Base-by-base conservation (phyloP, 2,113 vertebrate species). In the Crypturellus undulatus region DNA sequence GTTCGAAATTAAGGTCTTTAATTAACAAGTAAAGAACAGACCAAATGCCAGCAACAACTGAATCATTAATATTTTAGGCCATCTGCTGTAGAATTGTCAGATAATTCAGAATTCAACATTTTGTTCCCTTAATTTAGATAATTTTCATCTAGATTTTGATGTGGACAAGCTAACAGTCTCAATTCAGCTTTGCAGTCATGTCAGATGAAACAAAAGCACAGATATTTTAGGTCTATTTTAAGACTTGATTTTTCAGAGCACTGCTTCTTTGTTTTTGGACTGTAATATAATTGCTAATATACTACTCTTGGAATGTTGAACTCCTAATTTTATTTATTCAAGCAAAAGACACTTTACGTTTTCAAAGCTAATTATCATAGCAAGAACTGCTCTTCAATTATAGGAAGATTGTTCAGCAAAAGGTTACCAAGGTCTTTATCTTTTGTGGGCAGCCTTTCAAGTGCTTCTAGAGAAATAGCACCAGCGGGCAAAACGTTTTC, bases 1-100 rank as follows among this genome's bases (percentile, higher is more conserved):
- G 75, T 96, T 96, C 72, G 93, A 68, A 95, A 72, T 96, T 43
- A 82, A 93, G 65, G 83, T 75, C 90, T 19, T 91, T 93, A 92
- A 94, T 93, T 96, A 94, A 93, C 56, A 81, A 94, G 79, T 78
- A 6, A 90, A 84, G 93, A 96, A 93, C 93, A 96, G 95, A 96
- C 92, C 88, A 54, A 88, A 81, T 2, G 87, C 93, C 94, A 96
- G 65, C 69, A 86, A 13, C 79, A 79, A 93, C 64, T 96, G 96
- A 93, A 75, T 97, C 87, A 81, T 85, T 84, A 90, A 80, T 95
- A 86, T 91, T 91, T 94, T 81, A 80, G 90, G 52, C 95, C 92
- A 96, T 97, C 94, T 96, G 93, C 80, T 96, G 88, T 42, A 72
- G 64, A 90, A 77, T 91, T 88, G 52, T 90, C 82, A 84, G 90